Evolutionary conservation across 2,113 vertebrate genomes (phyloP), one percentile per base, ranked within the genome.

Genomic region (Phaethon lepturus): DNA sequence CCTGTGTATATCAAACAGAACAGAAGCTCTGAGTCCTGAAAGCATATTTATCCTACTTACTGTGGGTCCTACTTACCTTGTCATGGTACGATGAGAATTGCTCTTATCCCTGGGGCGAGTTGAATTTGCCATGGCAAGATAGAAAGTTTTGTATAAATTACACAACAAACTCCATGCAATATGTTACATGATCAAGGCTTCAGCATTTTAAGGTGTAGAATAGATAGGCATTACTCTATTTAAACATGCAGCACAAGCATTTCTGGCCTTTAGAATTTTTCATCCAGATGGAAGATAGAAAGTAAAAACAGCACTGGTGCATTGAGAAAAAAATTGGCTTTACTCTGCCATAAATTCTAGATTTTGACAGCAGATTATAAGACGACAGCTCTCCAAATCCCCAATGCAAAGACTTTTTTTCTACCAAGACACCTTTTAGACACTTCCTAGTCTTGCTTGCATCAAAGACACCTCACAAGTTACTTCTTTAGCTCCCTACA

Each of bases 81-180:
- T 63, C 17, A 22, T 45, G 23, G 15, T 60, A 31, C 52, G 19
- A 40, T 18, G 47, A 15, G n/a, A 86, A 71, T 56, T 87, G 40
- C 4, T 72, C 7, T 38, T 75, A 3, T 12, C 13, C 33, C 6
- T 8, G 0, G 0, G 8, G 17, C 49, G 33, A 52, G 7, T 5
- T 44, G 77, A 84, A 55, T 85, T 96, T 86, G 11, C 33, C 40
- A 44, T 68, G 11, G n/a, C 8, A 56, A 85, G 13, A 33, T 8
- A 78, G 47, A 78, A 71, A 5, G 1, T 52, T 49, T 74, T 63
- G 10, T 63, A 40, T 67, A 19, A 67, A 59, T 38, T 81, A 67
- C 16, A 35, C 10, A 55, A 26, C 0, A 4, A 94, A 40, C 9
- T 63, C 59, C 42, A 35, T 24, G 47, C 4, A 4, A 17, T 40